Base-by-base conservation (phyloP, 1,140 invertebrate species). In the Eriosoma lanigerum region DNA sequence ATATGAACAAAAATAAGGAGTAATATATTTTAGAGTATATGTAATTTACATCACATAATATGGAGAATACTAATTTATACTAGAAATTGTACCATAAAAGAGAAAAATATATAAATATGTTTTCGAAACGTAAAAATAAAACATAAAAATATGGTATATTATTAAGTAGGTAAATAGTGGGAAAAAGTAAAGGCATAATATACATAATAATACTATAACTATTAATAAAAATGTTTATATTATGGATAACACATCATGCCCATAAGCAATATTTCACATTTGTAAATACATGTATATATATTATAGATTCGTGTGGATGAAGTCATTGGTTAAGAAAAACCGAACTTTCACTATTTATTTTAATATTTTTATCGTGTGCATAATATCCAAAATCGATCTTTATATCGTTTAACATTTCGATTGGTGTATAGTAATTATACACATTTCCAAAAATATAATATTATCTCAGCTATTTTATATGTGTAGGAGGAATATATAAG, bases 301-400 rank as follows among this genome's bases (percentile, higher is more conserved):
- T 24, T 58, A 32, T n/a, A 24, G 64, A 12, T 48, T 38, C 19
- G 58, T 17, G 58, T 24, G 24, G 21, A 72, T 50, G 46, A 52
- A 52, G 68, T 72, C 68, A 72, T 52, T 29, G 68, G 68, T 52
- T 17, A 72, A 70, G 52, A 72, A 72, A 72, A 72, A 72, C 21
- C 52, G 68, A 24, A 72, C 68, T 72, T 72, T 72, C 68, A 72
- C 68, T 72, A 72, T 52, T 72, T 72, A 17, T 29, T 72, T 72
- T 46, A 44, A 72, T 50, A 50, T 72, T 72, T 72, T 72, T 72
- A 62, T 29, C 24, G 17, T 26, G 29, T 13, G 12, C 6, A 19
- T 29, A 9, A 32, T 26, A 15, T 26, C 0, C 6, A 5, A 10
- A 29, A 62, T 32, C 58, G 17, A 3, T 26, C 58, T 12, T 32